phyloP scores from a whole-genome alignment of 2,888 invertebrate species.

The Heliconius erato region DNA sequence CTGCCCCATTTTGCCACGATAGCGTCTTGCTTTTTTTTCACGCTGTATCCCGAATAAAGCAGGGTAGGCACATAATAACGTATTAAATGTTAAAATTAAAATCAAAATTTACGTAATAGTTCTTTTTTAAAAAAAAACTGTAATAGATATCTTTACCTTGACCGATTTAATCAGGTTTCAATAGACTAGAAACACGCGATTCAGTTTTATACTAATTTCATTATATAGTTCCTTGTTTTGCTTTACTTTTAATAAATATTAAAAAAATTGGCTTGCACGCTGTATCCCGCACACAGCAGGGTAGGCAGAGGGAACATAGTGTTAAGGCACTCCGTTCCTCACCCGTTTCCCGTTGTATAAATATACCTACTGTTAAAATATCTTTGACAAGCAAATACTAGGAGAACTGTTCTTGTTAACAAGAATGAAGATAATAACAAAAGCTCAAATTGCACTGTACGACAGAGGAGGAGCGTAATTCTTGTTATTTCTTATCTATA shows the following conservation, averaged over 20 bases:
- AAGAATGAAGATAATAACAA: neutral
- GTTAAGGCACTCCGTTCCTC: no score
- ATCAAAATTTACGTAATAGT: no score
- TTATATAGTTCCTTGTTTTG: slow-evolving; percentile 8
- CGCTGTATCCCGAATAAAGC: no score
- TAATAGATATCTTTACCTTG: slow-evolving; percentile 5
- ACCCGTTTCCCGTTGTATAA: no score
- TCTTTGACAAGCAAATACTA: neutral
- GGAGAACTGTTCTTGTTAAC: neutral
- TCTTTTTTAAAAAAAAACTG: neutral
- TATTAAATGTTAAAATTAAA: no score
- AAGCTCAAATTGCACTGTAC: neutral
- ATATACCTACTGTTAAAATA: neutral
- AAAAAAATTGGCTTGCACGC: no score
- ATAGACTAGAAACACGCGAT: slow-evolving; percentile 29
- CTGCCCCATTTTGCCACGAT: no score
- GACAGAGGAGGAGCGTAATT: no score
- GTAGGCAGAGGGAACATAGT: no score
- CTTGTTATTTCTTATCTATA: neutral
- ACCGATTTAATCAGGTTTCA: slow-evolving; percentile 15
- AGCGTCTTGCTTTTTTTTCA: no score
- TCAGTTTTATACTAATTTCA: slow-evolving; percentile 23
- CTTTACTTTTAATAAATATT: neutral
- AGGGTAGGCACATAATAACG: no score
- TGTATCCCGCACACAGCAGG: no score